Conservation (phyloP, 2,797 vertebrate genomes). For the Galago senegalensis region DNA sequence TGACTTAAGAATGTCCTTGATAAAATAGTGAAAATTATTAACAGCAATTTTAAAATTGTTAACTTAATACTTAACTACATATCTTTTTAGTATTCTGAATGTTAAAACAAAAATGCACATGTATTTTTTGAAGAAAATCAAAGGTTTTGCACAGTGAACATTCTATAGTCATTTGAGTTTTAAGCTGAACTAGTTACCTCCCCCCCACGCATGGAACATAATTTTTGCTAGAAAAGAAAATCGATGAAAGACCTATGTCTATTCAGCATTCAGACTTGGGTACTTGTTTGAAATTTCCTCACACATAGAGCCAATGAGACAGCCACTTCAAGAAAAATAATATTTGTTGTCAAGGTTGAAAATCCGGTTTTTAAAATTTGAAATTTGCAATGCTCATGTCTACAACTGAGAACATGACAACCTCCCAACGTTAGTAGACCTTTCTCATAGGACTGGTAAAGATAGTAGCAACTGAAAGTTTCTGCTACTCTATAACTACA, state of each 20-base stretch:
- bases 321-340: constrained; percentile 13
- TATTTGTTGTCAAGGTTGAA: constrained; percentile 29
- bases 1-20: neutral
- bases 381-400: constrained; percentile 47
- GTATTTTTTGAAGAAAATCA: neutral
- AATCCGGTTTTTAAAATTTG: constrained; percentile 67
- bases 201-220: neutral
- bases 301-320: constrained; percentile 22
- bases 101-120: neutral
- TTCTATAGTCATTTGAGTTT: neutral
- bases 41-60: neutral
- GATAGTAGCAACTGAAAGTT: constrained; percentile 15
- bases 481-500: neutral
- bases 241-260: neutral
- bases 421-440: neutral
- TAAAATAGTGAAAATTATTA: neutral
- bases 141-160: neutral
- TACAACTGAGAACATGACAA: neutral
- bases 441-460: neutral
- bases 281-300: constrained; percentile 5
- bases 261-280: neutral
- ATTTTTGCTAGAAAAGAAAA: constrained; percentile 46
- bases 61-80: neutral
- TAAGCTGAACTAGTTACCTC: neutral
- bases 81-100: neutral